Evolutionary conservation across 2,888 invertebrate genomes (phyloP).

Genomic region (Ormia ochracea): DNA sequence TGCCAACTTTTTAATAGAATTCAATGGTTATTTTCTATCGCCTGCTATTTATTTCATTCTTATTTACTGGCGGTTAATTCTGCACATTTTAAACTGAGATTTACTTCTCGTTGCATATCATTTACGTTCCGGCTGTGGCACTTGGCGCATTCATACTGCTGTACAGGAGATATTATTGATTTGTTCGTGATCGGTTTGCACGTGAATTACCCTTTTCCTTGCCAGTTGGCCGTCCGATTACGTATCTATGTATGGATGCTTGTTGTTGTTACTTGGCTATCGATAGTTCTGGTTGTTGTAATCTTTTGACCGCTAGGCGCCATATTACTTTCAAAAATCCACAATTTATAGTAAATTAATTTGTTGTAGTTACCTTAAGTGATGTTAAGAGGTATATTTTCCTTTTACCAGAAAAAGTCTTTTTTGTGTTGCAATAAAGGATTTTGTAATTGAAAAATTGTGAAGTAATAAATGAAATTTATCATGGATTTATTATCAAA

Average conservation of each 20-base stretch:
- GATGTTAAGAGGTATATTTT: constrained; percentile 43
- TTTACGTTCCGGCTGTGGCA: constrained; percentile 36
- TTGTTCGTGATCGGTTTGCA: constrained; percentile 65
- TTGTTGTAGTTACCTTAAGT: constrained; percentile 63
- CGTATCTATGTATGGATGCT: background rate
- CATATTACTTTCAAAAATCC: constrained; percentile 66
- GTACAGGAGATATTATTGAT: constrained; percentile 59
- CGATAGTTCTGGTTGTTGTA: constrained; percentile 19
- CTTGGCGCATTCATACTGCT: background rate
- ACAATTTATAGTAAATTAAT: constrained; percentile 64
- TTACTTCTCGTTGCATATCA: constrained; percentile 57
- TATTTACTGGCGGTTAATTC: constrained; percentile 64
- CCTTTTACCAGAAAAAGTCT: background rate
- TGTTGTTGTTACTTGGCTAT: background rate
- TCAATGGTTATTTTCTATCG: constrained; percentile 75
- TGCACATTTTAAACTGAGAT: constrained; percentile 27
- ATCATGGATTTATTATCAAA: constrained; percentile 33
- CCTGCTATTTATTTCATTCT: constrained; percentile 73
- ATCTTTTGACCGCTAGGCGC: constrained; percentile 71
- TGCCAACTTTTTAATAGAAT: constrained; percentile 72
- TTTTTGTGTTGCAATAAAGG: background rate
- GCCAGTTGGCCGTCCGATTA: constrained; percentile 1
- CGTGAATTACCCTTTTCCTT: constrained; percentile 58
- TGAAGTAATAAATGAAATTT: constrained; percentile 37
- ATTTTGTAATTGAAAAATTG: constrained; percentile 50